Percentiles rank a stretch among this genome's conserved stretches.
Evolutionary conservation across 2,113 vertebrate genomes (phyloP).

Genomic region (Corythoichthys intestinalis): DNA sequence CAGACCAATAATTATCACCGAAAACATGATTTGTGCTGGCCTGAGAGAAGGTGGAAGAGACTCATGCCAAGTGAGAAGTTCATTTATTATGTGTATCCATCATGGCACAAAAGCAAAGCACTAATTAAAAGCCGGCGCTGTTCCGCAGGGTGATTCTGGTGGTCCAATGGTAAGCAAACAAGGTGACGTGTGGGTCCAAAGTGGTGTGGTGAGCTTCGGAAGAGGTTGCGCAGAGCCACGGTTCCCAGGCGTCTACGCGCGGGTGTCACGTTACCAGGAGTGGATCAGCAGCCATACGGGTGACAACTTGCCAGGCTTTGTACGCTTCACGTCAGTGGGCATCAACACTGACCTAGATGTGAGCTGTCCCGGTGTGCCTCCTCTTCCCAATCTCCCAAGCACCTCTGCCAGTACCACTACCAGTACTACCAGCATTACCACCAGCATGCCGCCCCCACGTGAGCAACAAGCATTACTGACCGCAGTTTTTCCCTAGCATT

Average conservation of each 20-base stretch:
- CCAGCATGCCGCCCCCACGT: not conserved
- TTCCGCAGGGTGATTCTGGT: slow-evolving; percentile 46
- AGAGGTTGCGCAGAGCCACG: slow-evolving; percentile 69
- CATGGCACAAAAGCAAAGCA: not conserved
- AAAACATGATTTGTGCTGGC: slow-evolving; percentile 76
- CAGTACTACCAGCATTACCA: too few relatives aligned
- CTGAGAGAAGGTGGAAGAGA: slow-evolving; percentile 59
- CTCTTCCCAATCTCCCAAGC: too few relatives aligned
- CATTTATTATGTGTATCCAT: too few relatives aligned
- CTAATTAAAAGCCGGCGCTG: too few relatives aligned
- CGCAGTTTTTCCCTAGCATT: too few relatives aligned
- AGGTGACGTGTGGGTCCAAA: slow-evolving; percentile 71
- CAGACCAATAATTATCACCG: slow-evolving; percentile 34
- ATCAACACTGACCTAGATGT: not conserved
- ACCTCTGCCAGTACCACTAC: too few relatives aligned
- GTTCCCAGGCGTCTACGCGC: slow-evolving; percentile 78
- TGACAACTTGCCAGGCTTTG: slow-evolving; percentile 14
- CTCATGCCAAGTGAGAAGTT: slow-evolving; percentile 48
- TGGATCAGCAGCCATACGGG: slow-evolving; percentile 67
- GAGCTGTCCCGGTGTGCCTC: not conserved
- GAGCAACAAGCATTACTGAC: not conserved
- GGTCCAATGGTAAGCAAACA: slow-evolving; percentile 69
- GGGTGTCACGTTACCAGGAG: slow-evolving; percentile 72
- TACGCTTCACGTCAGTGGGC: not conserved
- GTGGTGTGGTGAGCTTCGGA: slow-evolving; percentile 82